phyloP scores from a whole-genome alignment of 64 coral and sea anemone genomes.

The Pocillopora damicornis region DNA sequence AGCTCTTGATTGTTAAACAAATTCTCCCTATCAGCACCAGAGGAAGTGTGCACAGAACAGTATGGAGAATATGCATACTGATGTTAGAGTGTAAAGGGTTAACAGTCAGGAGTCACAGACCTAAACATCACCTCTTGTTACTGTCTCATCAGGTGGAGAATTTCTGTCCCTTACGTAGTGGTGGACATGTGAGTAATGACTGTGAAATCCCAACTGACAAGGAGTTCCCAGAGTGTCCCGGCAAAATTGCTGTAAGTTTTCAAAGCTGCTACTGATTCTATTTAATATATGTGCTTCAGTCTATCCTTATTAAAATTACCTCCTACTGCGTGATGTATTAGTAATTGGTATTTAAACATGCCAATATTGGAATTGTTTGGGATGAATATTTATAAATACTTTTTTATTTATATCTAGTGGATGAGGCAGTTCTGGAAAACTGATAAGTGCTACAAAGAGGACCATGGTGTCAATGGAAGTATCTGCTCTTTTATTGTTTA shows the following conservation, averaged over 20 bases:
- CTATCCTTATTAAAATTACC: background rate
- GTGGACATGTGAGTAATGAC: slow-evolving; percentile 11
- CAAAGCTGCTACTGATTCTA: no score
- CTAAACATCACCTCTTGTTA: no score
- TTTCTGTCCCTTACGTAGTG: slow-evolving; percentile 45
- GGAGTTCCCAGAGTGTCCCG: slow-evolving; percentile 37
- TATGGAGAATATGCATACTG: no score
- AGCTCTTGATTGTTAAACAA: no score
- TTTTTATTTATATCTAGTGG: slow-evolving; percentile 66
- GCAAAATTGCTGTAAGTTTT: slow-evolving; percentile 61
- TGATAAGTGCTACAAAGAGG: slow-evolving; percentile 78
- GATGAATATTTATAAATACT: background rate
- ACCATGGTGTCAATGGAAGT: slow-evolving; percentile 89
- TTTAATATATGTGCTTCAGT: background rate
- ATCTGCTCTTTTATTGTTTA: slow-evolving; percentile 91
- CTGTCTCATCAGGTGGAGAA: slow-evolving; percentile 44
- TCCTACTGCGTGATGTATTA: background rate
- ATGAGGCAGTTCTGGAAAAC: slow-evolving; percentile 86
- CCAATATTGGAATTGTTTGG: background rate
- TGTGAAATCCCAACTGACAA: slow-evolving; percentile 46
- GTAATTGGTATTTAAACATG: no score
- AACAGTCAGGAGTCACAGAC: no score
- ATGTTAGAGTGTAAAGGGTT: no score
- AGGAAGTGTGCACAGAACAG: no score
- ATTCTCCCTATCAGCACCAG: no score